These are phyloP conservation scores for Pardalotus punctatus DNA, from an alignment of 2,113 vertebrate genomes.

Conservation along the genomic window DNA sequence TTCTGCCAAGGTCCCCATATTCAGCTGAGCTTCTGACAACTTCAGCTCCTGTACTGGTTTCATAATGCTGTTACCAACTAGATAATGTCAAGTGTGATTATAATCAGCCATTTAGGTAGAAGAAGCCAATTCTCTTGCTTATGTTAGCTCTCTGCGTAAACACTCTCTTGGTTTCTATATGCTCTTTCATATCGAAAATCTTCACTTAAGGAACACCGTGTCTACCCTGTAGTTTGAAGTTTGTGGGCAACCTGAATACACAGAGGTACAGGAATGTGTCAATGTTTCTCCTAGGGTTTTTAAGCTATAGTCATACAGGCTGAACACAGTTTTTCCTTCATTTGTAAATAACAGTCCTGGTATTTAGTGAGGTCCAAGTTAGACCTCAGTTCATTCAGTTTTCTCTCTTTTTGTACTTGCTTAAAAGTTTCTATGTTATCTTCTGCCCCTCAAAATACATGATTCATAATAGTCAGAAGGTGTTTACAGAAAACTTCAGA, in stretches of 20 bases:
- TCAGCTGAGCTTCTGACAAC: background rate
- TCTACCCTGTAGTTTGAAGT: background rate
- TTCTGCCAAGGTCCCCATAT: background rate
- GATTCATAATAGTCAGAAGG: background rate
- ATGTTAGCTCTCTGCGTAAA: background rate
- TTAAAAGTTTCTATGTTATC: background rate
- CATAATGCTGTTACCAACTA: background rate
- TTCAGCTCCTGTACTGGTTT: background rate
- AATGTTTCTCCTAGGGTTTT: background rate
- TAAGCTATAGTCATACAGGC: background rate
- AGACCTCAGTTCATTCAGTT: background rate
- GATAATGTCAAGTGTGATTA: background rate
- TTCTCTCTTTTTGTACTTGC: background rate
- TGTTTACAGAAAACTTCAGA: background rate
- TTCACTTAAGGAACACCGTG: background rate
- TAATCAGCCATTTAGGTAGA: background rate
- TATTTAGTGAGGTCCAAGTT: too few relatives aligned
- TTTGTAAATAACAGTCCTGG: background rate
- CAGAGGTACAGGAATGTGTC: too few relatives aligned
- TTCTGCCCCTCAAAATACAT: background rate
- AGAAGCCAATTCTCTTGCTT: background rate
- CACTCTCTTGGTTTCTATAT: background rate
- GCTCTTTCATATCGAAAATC: background rate
- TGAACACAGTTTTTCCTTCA: background rate
- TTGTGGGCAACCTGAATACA: background rate